Base-by-base conservation (phyloP, 2,888 invertebrate species). In the Lamellibrachia columna region DNA sequence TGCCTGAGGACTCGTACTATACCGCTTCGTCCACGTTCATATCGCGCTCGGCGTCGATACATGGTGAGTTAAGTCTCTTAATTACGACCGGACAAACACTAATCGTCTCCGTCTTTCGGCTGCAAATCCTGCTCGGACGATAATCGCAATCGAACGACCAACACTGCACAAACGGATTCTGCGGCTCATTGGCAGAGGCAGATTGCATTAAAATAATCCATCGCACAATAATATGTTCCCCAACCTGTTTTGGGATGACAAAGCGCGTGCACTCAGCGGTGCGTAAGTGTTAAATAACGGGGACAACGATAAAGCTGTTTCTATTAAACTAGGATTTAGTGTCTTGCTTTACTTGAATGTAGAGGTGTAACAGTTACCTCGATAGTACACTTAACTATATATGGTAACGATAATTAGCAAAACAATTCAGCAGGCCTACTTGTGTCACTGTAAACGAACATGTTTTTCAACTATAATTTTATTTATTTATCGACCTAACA, bases 101-200 rank as follows among this genome's bases (percentile, higher is more conserved):
- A 75, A 75, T 75, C 75, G 75, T 75, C 75, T 75, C 75, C 75
- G n/a, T 75, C 58, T 75, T 75, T 22, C 22, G 75, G 75, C 75
- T 22, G 75, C n/a, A 75, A 75, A 75, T 75, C 75, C 75, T 75
- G 15, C 75, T 75, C 75, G n/a, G 75, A n/a, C 75, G 22, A 15
- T 75, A 75, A 75, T 75, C 75, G 15, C 75, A 75, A 75, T 75
- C 75, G 75, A 75, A 75, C 75, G 75, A 1, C 15, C 75, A 22
- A 22, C 75, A 75, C 75, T 22, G 75, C 22, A 75, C 75, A 75
- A 75, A 75, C 75, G n/a, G 75, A 15, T 75, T 75, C n/a, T 75
- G 75, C 75, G 22, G 75, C 75, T 75, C 75, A 75, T 40, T 40
- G 40, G n/a, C 22, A 75, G 75, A 75, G 75, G 75, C 6, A 15